Evolutionary conservation across 1,140 invertebrate species (phyloP), one percentile per base, ranked within the genome.

Genomic region (Brachionus paranguensis): DNA sequence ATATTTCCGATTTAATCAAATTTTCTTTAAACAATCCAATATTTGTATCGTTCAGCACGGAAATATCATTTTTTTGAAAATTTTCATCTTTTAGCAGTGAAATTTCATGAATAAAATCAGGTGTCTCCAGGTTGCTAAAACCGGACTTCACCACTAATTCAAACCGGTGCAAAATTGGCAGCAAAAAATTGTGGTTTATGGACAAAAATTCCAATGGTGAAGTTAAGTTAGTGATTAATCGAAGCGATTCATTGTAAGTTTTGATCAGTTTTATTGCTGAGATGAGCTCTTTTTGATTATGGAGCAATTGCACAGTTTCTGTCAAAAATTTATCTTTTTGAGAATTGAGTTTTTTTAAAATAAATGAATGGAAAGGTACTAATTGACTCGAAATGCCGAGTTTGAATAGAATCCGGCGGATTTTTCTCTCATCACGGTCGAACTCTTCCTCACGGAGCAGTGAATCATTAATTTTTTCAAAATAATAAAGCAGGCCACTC

Each of bases 221-320:
- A 14, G 78, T 81, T 27, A 81, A 81, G 20, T 81, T 55, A 1
- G 37, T 55, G 4, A 81, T 43, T 29, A 81, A 47, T 33, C 27
- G 27, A 24, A 81, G 37, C n/a, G 53, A n/a, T 47, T 81, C 78
- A 37, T 60, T 81, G n/a, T 50, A 47, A 5, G 72, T 47, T 53
- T 76, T 76, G 20, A 76, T 53, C 12, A 76, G 27, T 76, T 76
- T 76, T 14, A 76, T 27, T 29, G 43, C 47, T 4, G 72, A 47
- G 11, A 76, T 29, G 20, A 76, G 45, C 17, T 76, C 72, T 76
- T 76, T 76, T 11, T 76, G 72, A 50, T 76, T 76, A 27, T 76
- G 24, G 4, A 76, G 20, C 27, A 76, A 50, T 27, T 29, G 2
- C 1, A 27, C n/a, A 76, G 14, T 76, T 47, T 8, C 12, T 4